These are phyloP conservation scores for Lutraria rhynchaena DNA, from an alignment of 1,140 invertebrate genomes.

Conservation along the genomic window DNA sequence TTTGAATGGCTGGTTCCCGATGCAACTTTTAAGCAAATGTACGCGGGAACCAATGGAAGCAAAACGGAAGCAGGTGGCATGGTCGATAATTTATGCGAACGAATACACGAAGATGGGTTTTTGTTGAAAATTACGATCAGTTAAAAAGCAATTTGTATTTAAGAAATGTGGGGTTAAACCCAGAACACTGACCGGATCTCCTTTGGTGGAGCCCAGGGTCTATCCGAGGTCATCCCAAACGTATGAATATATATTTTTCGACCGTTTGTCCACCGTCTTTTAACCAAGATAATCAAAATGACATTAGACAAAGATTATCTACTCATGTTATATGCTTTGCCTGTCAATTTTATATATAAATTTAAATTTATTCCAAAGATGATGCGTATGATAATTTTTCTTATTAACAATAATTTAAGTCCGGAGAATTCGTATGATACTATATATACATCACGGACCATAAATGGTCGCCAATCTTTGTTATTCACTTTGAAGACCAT, in stretches of 20 bases:
- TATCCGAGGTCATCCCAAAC: slow-evolving; percentile 5
- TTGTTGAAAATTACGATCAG: slow-evolving; percentile 36
- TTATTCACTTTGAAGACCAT: too few relatives aligned
- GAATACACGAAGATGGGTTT: slow-evolving; percentile 21
- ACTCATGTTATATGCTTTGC: slow-evolving; percentile 8
- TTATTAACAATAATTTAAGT: slow-evolving; percentile 18
- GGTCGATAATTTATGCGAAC: slow-evolving; percentile 40
- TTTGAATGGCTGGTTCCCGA: too few relatives aligned
- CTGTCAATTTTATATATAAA: slow-evolving; percentile 18
- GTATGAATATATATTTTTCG: slow-evolving; percentile 34
- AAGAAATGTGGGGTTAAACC: slow-evolving; percentile 13
- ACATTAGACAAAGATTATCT: slow-evolving; percentile 20
- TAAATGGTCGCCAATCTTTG: too few relatives aligned
- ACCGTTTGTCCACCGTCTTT: not conserved
- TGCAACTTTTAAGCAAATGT: too few relatives aligned
- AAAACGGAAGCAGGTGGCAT: slow-evolving; percentile 48
- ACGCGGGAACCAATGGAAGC: not conserved
- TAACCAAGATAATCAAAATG: slow-evolving; percentile 3
- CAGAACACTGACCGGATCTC: slow-evolving; percentile 48
- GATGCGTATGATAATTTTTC: slow-evolving; percentile 17
- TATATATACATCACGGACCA: too few relatives aligned
- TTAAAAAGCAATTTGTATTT: slow-evolving; percentile 55
- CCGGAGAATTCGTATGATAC: not conserved
- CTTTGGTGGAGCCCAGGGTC: not conserved
- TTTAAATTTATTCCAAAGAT: slow-evolving; percentile 20